Percentiles rank a stretch among this genome's conserved stretches.
phyloP scores from a whole-genome alignment of 2,113 vertebrate species.

The Ia io region DNA sequence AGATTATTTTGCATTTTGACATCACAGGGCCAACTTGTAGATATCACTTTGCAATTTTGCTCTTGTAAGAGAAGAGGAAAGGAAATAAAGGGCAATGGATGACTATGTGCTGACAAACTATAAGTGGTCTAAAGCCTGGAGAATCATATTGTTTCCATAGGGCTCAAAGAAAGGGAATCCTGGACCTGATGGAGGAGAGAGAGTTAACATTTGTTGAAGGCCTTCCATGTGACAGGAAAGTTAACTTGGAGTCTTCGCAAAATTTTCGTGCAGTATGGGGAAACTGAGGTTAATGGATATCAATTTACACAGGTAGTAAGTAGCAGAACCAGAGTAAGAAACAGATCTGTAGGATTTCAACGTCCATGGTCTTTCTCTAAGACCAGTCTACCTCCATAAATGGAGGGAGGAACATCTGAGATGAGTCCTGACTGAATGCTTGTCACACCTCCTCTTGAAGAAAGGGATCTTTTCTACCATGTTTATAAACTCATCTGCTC shows the following conservation, averaged over 20 bases:
- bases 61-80: neutral
- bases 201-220: neutral
- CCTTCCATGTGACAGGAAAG: neutral
- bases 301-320: neutral
- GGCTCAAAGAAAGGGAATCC: neutral
- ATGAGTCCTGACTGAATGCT: neutral
- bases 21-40: neutral
- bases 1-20: neutral
- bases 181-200: neutral
- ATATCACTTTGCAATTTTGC: conserved; percentile 12
- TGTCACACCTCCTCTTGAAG: neutral
- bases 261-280: neutral
- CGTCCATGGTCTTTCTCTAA: neutral
- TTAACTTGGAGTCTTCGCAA: neutral
- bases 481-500: neutral
- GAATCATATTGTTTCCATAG: neutral
- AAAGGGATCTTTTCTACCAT: neutral
- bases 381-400: neutral
- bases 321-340: neutral
- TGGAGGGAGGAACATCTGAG: neutral
- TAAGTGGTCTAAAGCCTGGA: neutral
- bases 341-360: neutral
- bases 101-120: neutral
- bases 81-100: neutral
- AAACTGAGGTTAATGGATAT: neutral